A percentile compares a stretch with the other conserved stretches of the same genome.
phyloP scores from a whole-genome alignment of 2,888 invertebrate genomes.

The Anagyrus pseudococci region DNA sequence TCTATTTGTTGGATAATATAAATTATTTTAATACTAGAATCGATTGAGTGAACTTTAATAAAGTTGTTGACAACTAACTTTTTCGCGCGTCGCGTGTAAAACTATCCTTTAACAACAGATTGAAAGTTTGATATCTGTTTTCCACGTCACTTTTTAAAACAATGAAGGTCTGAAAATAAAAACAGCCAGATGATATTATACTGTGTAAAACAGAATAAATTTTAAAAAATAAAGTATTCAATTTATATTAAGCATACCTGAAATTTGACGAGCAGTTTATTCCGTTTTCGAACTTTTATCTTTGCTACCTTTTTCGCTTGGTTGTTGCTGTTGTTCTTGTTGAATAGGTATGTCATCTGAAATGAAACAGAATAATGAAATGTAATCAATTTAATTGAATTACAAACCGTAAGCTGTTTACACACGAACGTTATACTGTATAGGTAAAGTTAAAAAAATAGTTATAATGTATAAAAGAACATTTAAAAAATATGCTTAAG shows the following conservation, averaged over 20 bases:
- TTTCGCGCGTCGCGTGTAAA: constrained; percentile 14
- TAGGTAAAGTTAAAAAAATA: no score
- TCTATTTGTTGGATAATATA: no score
- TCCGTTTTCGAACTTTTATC: constrained; percentile 11
- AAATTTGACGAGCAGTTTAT: constrained; percentile 15
- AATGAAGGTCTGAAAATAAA: no score
- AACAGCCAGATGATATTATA: no score
- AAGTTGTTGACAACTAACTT: constrained; percentile 6
- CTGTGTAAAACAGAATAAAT: no score
- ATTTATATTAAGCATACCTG: constrained; percentile 16
- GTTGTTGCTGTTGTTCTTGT: constrained; percentile 60
- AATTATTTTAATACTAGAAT: no score
- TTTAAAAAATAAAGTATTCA: neutral
- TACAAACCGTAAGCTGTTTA: no score
- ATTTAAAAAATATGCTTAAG: neutral
- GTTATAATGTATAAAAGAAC: neutral
- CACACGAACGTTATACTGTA: neutral
- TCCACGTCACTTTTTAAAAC: constrained; percentile 7
- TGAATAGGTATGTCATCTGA: constrained; percentile 91
- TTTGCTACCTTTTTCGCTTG: constrained; percentile 12
- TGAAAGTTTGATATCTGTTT: constrained; percentile 14
- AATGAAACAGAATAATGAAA: constrained; percentile 10
- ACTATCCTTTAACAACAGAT: constrained; percentile 14
- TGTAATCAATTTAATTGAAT: neutral
- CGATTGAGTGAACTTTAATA: neutral